A percentile compares a stretch with the other conserved stretches of the same genome.
Evolutionary conservation across 2,113 vertebrate genomes (phyloP).

Genomic region (Chaetura pelagica): DNA sequence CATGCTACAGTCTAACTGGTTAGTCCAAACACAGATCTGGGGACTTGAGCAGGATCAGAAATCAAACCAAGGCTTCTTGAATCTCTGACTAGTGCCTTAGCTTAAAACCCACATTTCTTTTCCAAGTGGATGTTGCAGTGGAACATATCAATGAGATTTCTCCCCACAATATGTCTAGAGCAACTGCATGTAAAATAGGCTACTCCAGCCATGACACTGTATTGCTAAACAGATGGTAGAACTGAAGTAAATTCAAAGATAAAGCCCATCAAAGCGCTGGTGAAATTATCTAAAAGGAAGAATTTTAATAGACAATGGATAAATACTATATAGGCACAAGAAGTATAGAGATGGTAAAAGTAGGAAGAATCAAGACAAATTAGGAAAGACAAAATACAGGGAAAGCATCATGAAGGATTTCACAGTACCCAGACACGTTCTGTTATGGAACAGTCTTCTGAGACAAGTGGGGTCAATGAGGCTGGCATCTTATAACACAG

Average conservation of each 20-base stretch:
- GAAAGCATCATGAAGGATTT: neutral
- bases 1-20: neutral
- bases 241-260: neutral
- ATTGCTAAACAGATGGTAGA: neutral
- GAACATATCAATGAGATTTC: neutral
- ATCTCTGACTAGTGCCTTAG: neutral
- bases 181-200: neutral
- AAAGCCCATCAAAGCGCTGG: neutral
- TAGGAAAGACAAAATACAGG: neutral
- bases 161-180: neutral
- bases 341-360: neutral
- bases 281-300: neutral
- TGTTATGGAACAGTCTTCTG: neutral
- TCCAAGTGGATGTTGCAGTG: neutral
- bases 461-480: neutral
- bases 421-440: neutral
- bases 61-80: neutral
- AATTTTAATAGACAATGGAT: neutral
- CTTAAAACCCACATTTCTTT: neutral
- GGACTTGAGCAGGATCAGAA: neutral
- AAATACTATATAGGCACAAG: neutral
- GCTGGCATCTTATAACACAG: neutral
- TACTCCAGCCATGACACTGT: neutral
- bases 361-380: neutral
- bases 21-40: neutral